These are phyloP conservation scores for Julus scandinavius DNA, from an alignment of 2,888 invertebrate genomes.

Conservation along the genomic window DNA sequence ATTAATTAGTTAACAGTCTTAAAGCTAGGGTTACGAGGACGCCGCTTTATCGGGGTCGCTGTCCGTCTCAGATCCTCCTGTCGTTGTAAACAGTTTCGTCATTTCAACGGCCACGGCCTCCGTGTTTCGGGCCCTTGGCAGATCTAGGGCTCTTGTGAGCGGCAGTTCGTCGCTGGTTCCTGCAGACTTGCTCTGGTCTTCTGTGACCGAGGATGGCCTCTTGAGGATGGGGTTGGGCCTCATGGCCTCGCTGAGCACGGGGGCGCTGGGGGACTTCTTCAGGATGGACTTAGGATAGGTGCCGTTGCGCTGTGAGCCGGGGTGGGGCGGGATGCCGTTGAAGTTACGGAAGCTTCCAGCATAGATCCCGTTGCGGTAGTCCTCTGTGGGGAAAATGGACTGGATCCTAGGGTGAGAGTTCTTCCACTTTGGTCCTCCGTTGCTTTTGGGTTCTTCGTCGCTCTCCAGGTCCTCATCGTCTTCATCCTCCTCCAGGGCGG, in stretches of 20 bases:
- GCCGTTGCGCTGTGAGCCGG: constrained; percentile 51
- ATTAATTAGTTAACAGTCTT: neutral
- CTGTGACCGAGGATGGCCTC: constrained; percentile 45
- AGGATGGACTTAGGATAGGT: constrained; percentile 57
- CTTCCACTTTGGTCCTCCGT: constrained; percentile 46
- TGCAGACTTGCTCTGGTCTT: constrained; percentile 1
- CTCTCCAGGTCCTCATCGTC: constrained; percentile 49
- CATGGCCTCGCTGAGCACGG: constrained; percentile 53
- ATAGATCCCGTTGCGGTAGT: constrained; percentile 52
- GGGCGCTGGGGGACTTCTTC: constrained; percentile 57
- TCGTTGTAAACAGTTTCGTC: constrained; percentile 22
- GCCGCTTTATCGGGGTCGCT: neutral
- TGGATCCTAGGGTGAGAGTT: constrained; percentile 46
- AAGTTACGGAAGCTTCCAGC: constrained; percentile 51
- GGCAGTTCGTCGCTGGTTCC: neutral
- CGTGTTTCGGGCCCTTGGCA: neutral
- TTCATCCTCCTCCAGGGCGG: constrained; percentile 45
- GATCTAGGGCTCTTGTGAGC: neutral
- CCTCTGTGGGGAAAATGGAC: constrained; percentile 52
- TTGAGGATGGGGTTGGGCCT: constrained; percentile 52
- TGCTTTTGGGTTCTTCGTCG: constrained; percentile 49
- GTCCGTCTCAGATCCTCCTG: neutral
- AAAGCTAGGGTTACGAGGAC: neutral
- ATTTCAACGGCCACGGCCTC: constrained; percentile 24
- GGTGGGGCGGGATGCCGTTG: constrained; percentile 53